phyloP scores from a whole-genome alignment of 2,797 vertebrate species.

The Danionella dracula region DNA sequence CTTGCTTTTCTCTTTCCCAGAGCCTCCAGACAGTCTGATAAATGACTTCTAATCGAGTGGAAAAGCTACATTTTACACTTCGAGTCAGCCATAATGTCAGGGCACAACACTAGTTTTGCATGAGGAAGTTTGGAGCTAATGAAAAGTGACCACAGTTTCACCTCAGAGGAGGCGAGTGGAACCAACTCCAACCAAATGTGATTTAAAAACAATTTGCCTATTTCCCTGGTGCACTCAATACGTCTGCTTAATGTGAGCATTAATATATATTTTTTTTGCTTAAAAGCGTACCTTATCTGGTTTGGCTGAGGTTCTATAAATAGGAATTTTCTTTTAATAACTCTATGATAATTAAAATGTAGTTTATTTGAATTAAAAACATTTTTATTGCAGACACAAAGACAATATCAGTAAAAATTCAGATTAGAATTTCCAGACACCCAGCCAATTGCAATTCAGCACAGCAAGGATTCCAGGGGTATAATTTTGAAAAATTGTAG shows the following conservation, averaged over 20 bases:
- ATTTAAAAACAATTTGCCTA: slow-evolving; percentile 40
- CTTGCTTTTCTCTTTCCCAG: slow-evolving; percentile 8
- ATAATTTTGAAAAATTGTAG: slow-evolving; percentile 49
- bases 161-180: slow-evolving; percentile 23
- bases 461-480: slow-evolving; percentile 36
- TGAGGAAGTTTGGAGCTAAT: slow-evolving; percentile 42
- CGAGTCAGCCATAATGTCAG: slow-evolving; percentile 27
- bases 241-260: slow-evolving; percentile 12
- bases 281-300: slow-evolving; percentile 7
- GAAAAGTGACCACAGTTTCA: slow-evolving; percentile 41
- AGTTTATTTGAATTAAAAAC: too few species aligned
- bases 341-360: too few species aligned
- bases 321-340: background rate
- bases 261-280: slow-evolving; percentile 31
- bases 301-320: slow-evolving; percentile 27
- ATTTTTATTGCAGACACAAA: slow-evolving; percentile 44
- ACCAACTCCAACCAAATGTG: slow-evolving; percentile 33
- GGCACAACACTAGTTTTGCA: slow-evolving; percentile 30
- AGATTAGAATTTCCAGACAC: slow-evolving; percentile 45
- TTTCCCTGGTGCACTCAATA: slow-evolving; percentile 21
- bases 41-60: slow-evolving; percentile 27
- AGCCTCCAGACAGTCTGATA: slow-evolving; percentile 29
- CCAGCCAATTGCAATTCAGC: slow-evolving; percentile 47
- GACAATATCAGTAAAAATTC: slow-evolving; percentile 48
- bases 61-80: slow-evolving; percentile 29